Evolutionary conservation across 23 tunicate genomes (phyloP), one percentile per base, ranked within the genome.

Genomic region (Phallusia fumigata): DNA sequence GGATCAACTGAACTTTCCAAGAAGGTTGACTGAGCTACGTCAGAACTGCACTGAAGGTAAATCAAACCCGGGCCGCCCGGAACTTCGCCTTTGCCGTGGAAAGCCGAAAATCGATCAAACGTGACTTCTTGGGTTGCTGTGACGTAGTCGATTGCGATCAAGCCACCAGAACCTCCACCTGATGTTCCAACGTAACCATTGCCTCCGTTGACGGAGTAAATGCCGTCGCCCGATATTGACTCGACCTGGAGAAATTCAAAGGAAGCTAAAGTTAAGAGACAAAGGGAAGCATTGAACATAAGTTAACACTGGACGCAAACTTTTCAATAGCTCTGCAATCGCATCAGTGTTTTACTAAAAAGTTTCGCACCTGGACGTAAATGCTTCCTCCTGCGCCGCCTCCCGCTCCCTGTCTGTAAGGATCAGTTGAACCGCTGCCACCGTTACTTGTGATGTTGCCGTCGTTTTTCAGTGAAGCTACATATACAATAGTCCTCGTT

Each of bases 311-410:
- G n/a, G n/a, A n/a, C n/a, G n/a, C n/a, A n/a, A n/a, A n/a, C n/a
- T n/a, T n/a, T n/a, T n/a, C n/a, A n/a, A n/a, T n/a, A n/a, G n/a
- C n/a, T n/a, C n/a, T n/a, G n/a, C n/a, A n/a, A n/a, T n/a, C n/a
- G n/a, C n/a, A n/a, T n/a, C n/a, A n/a, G n/a, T n/a, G n/a, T n/a
- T n/a, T n/a, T n/a, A n/a, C n/a, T n/a, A 40, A 78, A 49, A 18
- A 31, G 34, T 22, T 50, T 19, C 74, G 15, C 11, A 80, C 83
- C 47, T 58, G 36, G 6, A 80, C 52, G 33, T 52, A 80, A 36
- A 80, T 80, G 35, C 83, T 80, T 31, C 83, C 83, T 24, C 83
- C 83, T 31, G 83, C 83, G n/a, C 83, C 83, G 31, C 83, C 83
- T 6, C 83, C 83, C 26, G 80, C 80, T 44, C 83, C 83, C 19